Evolutionary conservation across 2,888 invertebrate species (phyloP), one percentile per base, ranked within the genome.

Genomic region (Drosophila tripunctata): DNA sequence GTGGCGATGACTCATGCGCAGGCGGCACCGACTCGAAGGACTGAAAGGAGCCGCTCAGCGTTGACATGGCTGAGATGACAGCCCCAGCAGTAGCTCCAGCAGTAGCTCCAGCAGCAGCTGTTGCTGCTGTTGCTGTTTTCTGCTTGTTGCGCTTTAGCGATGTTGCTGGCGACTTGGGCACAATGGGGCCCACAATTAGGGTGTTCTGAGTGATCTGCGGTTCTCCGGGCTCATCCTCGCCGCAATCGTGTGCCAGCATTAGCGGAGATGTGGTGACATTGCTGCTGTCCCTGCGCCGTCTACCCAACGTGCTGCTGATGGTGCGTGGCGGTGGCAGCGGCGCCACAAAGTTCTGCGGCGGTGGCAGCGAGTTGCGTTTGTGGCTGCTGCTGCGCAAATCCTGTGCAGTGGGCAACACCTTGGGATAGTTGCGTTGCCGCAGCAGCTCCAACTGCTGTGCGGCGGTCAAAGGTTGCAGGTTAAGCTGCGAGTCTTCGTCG

Each of bases 381-480:
- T 66, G 61, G 33, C 48, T 67, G 7, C 27, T 43, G 17, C 41
- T 17, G 7, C 50, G 60, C 33, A 85, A 44, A 17, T 80, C 87
- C 45, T 84, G 82, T 0, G 58, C 77, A 21, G 96, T 96, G n/a
- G 96, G 96, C 27, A 96, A 89, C 1, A 96, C 96, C 92, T 96
- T 96, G 0, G 96, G 96, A 87, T 95, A 96, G 88, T 96, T 96
- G 75, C 96, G 92, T 60, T 95, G 93, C 89, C 95, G 95, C 38
- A 96, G 95, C 27, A 94, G 94, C 66, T 93, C 92, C 50, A 96
- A 88, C 0, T 96, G 94, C 88, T 96, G 95, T 82, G 95, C 95
- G 1, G 94, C 93, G 5, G 94, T 94, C 36, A 95, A 89, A 69
- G 19, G 75, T 1, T 58, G 61, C 51, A 62, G 54, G 12, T 35